Base-by-base conservation (phyloP, 2,797 vertebrate genomes). In the Anguilla marmorata region DNA sequence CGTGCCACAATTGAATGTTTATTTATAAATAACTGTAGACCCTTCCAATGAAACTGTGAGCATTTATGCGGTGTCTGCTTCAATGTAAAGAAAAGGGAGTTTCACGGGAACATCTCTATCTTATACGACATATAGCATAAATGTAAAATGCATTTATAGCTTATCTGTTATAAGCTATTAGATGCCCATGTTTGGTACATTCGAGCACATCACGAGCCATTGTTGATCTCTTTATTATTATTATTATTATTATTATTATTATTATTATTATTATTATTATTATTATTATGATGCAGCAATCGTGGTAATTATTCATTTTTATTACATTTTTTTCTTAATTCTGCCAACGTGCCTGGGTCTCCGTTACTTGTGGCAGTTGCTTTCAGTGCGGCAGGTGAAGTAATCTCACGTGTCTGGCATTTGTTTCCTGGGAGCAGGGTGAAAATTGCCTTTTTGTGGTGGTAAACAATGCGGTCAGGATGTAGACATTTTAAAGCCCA, bases 401-500 rank as follows among this genome's bases (percentile, higher is more conserved):
- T 84, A 48, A 58, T 50, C 41, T 88, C 66, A 72, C 24, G 24
- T 63, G 60, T 88, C 85, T 88, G 83, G 82, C 45, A 82, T 66
- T 82, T 85, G 50, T 60, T 91, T 90, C 86, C 87, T 89, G 83
- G 88, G 88, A 86, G 84, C 91, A 27, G 30, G 21, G 89, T 50
- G 19, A 92, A 91, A 90, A 88, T 89, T 85, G 87, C 91, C 93
- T 92, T 95, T 89, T 96, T 95, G 95, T 95, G 87, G 74, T 91
- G 88, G 89, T 93, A 95, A 89, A 95, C 95, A 94, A 92, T 92
- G 91, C 92, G 92, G 92, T 93, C 95, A 95, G 95, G 93, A 94
- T 94, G 91, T 93, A 91, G 89, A 94, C 92, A 93, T 95, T 95
- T 93, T 95, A 94, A 93, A 93, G 94, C 93, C 93, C 90, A 88